A percentile compares a stretch with the other conserved stretches of the same genome.
These are phyloP conservation scores for Pycnonotus jocosus DNA, from an alignment of 2,113 vertebrate genomes.

Conservation along the genomic window DNA sequence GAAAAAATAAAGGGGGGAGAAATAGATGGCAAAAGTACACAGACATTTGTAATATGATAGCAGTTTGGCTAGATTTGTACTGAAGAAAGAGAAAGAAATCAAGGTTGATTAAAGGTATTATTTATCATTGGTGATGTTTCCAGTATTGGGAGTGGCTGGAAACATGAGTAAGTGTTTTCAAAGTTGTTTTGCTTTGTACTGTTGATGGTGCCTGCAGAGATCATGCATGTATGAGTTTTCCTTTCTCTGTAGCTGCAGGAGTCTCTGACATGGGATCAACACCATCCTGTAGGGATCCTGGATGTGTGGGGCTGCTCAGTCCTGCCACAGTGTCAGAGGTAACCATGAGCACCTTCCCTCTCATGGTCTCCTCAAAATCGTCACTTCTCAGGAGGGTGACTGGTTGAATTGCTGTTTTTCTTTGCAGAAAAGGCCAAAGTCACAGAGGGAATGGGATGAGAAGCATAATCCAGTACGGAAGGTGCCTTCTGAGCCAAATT, in stretches of 20 bases:
- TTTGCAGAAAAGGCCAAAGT: not conserved
- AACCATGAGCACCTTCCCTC: not conserved
- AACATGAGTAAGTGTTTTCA: conserved; percentile 63
- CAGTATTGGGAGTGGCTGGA: conserved; percentile 47
- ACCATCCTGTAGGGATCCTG: not conserved
- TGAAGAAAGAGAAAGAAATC: not conserved
- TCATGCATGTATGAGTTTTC: not conserved
- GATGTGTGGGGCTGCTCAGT: not conserved
- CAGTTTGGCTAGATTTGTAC: conserved; percentile 10
- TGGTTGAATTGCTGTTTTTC: not conserved
- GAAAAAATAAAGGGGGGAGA: not conserved
- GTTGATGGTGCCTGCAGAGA: not conserved
- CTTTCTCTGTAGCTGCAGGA: not conserved
- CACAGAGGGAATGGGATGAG: not conserved
- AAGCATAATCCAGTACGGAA: not conserved
- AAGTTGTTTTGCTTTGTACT: conserved; percentile 18
- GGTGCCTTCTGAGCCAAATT: not conserved
- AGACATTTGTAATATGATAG: conserved; percentile 10
- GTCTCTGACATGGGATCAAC: not conserved
- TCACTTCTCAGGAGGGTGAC: not conserved
- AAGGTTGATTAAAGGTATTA: conserved; percentile 61
- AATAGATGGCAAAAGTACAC: not conserved
- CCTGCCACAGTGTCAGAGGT: not conserved
- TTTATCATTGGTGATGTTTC: conserved; percentile 66
- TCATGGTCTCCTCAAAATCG: rapidly evolving